Evolutionary conservation across 2,797 vertebrate species (phyloP).

Genomic region (Syndactyla subalaris): DNA sequence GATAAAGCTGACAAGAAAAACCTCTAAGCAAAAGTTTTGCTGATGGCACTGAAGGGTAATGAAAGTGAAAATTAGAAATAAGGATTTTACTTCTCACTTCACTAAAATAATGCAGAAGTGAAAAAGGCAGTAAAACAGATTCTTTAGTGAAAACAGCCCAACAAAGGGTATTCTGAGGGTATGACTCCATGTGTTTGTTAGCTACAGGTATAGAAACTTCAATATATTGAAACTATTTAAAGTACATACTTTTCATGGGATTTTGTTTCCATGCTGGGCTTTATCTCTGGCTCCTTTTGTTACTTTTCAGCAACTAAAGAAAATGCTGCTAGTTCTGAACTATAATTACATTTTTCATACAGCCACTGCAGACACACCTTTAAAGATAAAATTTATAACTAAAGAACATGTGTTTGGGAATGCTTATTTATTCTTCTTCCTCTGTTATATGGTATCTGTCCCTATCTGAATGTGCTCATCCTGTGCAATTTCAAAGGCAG

Average conservation of each 20-base stretch:
- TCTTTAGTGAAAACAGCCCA: neutral
- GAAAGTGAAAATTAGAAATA: conserved; percentile 39
- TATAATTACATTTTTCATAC: neutral
- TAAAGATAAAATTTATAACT: neutral
- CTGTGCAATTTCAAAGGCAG: neutral
- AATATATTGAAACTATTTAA: neutral
- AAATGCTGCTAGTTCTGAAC: neutral
- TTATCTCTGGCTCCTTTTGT: conserved; percentile 10
- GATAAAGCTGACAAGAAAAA: conserved; percentile 1
- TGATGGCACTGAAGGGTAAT: conserved; percentile 1
- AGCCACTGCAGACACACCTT: neutral
- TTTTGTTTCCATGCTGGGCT: neutral
- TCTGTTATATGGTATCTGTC: neutral
- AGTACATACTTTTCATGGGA: neutral
- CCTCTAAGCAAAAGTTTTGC: neutral
- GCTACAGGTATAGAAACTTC: neutral
- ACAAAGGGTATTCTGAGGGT: neutral
- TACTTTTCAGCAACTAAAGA: neutral
- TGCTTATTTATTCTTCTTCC: neutral
- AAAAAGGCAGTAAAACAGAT: neutral
- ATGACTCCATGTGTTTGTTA: neutral
- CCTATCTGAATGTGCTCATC: neutral
- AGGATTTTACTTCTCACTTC: neutral
- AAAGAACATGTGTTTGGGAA: neutral
- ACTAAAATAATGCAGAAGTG: neutral